phyloP scores from a whole-genome alignment of 2,888 invertebrate genomes.

The Tupiocoris notatus region DNA sequence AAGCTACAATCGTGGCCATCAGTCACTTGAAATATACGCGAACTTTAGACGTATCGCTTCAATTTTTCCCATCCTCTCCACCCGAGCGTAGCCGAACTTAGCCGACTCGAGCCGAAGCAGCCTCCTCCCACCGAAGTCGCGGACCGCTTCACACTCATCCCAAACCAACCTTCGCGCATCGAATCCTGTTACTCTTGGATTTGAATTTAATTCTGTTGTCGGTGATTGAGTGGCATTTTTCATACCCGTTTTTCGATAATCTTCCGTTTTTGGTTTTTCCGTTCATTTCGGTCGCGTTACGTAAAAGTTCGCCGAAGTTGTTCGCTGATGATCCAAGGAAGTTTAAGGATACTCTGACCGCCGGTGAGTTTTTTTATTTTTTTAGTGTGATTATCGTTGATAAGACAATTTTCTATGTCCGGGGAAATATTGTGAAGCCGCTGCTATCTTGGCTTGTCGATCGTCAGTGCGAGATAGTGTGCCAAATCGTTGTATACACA shows the following conservation, averaged over 20 bases:
- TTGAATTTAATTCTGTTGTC: neutral
- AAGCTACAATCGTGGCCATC: no score
- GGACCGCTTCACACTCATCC: constrained; percentile 3
- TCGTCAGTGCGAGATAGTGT: no score
- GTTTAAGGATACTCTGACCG: constrained; percentile 13
- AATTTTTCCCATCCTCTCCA: neutral
- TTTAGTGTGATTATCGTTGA: no score
- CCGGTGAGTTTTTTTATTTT: constrained; percentile 5
- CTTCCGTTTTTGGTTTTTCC: neutral
- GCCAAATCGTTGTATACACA: no score
- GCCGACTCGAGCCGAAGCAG: constrained; percentile 1
- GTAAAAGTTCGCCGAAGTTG: no score
- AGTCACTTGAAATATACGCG: no score
- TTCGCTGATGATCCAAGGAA: no score
- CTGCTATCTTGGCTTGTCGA: no score
- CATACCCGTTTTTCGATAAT: no score
- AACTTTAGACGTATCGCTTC: neutral
- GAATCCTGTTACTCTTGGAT: neutral
- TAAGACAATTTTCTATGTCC: no score
- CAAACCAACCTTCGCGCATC: constrained; percentile 27
- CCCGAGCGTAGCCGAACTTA: neutral
- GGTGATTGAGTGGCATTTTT: neutral
- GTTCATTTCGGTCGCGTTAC: no score
- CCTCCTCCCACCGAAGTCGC: neutral
- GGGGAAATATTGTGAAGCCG: no score